Conservation (phyloP, 2,888 invertebrate species). For the Eilema griseolum region DNA sequence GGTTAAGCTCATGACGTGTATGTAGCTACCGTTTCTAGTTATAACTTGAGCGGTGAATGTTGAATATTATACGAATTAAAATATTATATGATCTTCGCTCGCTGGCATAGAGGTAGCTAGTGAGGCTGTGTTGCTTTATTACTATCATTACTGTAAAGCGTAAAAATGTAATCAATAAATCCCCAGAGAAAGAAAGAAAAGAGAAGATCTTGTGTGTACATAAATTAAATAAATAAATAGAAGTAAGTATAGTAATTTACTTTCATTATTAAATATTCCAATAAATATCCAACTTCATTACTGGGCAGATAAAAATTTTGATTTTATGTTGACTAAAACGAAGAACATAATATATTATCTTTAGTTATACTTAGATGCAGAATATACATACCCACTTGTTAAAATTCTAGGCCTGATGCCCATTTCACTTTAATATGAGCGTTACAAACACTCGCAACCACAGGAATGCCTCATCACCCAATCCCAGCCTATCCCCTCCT, state of each 20-base stretch:
- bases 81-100: neutral
- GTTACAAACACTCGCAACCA: neutral
- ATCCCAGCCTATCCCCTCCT: neutral
- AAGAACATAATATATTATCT: neutral
- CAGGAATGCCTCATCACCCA: too few relatives aligned
- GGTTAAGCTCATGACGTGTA: conserved; percentile 27
- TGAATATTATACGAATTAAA: neutral
- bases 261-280: neutral
- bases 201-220: too few relatives aligned
- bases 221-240: too few relatives aligned
- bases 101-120: neutral
- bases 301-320: too few relatives aligned
- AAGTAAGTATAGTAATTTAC: neutral
- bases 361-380: too few relatives aligned
- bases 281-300: too few relatives aligned
- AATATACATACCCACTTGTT: neutral
- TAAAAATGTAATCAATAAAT: neutral
- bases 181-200: too few relatives aligned
- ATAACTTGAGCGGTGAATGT: neutral
- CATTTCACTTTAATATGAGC: neutral
- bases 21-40: conserved; percentile 4
- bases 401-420: neutral
- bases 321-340: neutral
- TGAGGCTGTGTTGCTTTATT: neutral
- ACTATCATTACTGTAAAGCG: neutral